Evolutionary conservation across 2,888 invertebrate species (phyloP).

Genomic region (Dynastes hyllus): DNA sequence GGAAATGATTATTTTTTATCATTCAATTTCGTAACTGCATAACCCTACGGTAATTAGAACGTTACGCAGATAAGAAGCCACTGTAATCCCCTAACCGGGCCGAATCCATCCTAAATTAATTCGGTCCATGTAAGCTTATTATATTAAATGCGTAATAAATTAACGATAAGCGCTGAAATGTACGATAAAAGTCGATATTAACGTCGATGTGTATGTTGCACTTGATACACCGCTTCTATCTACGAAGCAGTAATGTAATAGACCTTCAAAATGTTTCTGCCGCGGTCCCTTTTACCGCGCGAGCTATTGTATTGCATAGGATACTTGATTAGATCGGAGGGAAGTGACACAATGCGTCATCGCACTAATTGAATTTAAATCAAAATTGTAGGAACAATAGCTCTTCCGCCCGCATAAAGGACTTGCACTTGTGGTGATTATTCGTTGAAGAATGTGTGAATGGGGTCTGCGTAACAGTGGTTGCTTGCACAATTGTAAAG

Average conservation of each 20-base stretch:
- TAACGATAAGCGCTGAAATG: neutral
- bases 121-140: neutral
- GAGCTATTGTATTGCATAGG: neutral
- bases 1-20: neutral
- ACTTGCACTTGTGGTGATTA: neutral
- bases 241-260: no score
- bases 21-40: neutral
- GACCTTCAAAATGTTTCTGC: no score
- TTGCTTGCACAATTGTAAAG: no score
- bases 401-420: constrained; percentile 28
- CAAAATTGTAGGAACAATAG: constrained; percentile 23
- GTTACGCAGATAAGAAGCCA: neutral
- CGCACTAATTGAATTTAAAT: constrained; percentile 27
- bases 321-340: neutral
- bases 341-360: constrained; percentile 14
- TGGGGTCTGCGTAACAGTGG: neutral
- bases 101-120: neutral
- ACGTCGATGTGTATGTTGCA: neutral
- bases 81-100: neutral
- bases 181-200: neutral
- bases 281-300: neutral
- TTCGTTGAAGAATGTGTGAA: neutral
- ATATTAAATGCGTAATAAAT: constrained; percentile 1
- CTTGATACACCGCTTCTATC: no score
- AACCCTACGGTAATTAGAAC: neutral